Base-by-base conservation (phyloP, 1,140 invertebrate genomes). In the Xylocopa sonorina region DNA sequence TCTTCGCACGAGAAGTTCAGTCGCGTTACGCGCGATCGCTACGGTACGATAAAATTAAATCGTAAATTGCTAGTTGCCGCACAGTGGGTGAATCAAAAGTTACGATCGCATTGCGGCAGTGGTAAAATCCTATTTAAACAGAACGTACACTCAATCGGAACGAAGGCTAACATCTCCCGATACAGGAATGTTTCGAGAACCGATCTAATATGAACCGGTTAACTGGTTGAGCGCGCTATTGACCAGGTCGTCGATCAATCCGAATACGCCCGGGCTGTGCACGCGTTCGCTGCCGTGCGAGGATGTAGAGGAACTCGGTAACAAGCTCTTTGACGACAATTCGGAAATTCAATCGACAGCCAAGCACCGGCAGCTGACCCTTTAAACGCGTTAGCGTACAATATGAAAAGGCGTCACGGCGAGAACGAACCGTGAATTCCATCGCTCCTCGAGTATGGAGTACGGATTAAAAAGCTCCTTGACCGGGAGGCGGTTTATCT, bases 311-410 rank as follows among this genome's bases (percentile, higher is more conserved):
- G 0, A 66, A 64, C 51, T 55, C 29, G 9, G 46, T 75, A 80
- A 74, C 78, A 41, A 74, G 58, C 51, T 43, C 78, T 74, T 80
- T 80, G 68, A 75, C 60, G 69, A 63, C 53, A 41, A 58, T 66
- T 57, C 62, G 24, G 68, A 80, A 66, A 75, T 66, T 80, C 71
- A 48, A 75, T 80, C 43, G 62, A 80, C 78, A 58, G 69, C 58
- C n/a, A 24, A n/a, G 16, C n/a, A 21, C 16, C 38, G 27, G 50
- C 18, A 29, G 21, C 5, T 16, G 6, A n/a, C 10, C 12, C 41
- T 10, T 46, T 71, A 58, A 74, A 58, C 43, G 51, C 51, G 43
- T 48, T 57, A 57, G 7, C 29, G 16, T 43, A 6, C 14, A 29
- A 10, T 41, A 34, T 6, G 66, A 24, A 71, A 69, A 71, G 55